Evolutionary conservation across 2,113 vertebrate genomes (phyloP).

Genomic region (Clinocottus analis): DNA sequence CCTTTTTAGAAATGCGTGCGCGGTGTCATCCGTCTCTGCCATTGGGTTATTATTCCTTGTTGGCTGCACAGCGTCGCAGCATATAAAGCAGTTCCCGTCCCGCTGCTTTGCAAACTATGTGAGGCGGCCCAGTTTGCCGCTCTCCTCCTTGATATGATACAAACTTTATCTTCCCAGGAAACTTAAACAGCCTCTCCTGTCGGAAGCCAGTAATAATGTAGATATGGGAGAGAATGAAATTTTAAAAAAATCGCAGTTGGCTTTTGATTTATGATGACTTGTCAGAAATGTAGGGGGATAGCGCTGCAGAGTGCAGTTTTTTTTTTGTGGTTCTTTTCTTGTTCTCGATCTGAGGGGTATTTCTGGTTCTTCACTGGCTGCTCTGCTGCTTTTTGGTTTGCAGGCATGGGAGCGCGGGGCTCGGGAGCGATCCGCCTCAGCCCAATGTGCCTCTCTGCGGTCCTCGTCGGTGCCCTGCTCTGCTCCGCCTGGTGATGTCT

Average conservation of each 20-base stretch:
- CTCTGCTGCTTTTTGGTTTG: constrained; percentile 61
- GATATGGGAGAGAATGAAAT: constrained; percentile 37
- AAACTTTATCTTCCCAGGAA: constrained; percentile 64
- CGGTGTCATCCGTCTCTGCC: constrained; percentile 81
- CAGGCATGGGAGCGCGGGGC: constrained; percentile 92
- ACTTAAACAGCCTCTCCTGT: constrained; percentile 67
- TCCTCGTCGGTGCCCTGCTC: constrained; percentile 77
- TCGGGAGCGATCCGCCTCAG: constrained; percentile 76
- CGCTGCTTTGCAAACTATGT: constrained; percentile 61
- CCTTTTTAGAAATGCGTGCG: constrained; percentile 79
- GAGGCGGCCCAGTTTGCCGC: constrained; percentile 57
- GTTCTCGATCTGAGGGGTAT: constrained; percentile 24
- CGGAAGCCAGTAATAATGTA: constrained; percentile 73
- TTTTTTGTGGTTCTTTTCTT: constrained; percentile 36
- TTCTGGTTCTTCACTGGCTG: constrained; percentile 35
- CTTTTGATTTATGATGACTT: constrained; percentile 69
- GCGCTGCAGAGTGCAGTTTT: constrained; percentile 30
- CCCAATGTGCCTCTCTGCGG: constrained; percentile 66
- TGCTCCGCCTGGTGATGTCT: constrained; percentile 74
- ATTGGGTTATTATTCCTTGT: constrained; percentile 82
- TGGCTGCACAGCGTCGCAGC: constrained; percentile 72
- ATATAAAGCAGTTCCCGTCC: constrained; percentile 74
- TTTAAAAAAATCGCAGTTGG: constrained; percentile 17
- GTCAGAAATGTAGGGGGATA: constrained; percentile 43
- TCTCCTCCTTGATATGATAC: constrained; percentile 60